A percentile compares a stretch with the other conserved stretches of the same genome.
Conservation (phyloP, 1,140 invertebrate genomes). For the Megalonaias nervosa region DNA sequence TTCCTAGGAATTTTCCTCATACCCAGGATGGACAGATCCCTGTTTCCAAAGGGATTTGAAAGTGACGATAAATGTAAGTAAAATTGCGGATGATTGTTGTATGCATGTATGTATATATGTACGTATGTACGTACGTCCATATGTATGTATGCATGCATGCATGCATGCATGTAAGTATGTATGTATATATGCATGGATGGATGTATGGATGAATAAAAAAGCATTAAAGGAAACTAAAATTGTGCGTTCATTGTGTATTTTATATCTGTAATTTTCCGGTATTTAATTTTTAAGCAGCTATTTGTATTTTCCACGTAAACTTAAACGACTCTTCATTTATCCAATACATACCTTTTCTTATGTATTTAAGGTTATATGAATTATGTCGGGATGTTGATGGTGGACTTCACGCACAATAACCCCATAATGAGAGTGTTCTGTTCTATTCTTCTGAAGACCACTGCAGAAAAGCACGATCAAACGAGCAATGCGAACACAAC, state of each 20-base stretch:
- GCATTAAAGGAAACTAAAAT: too few species aligned
- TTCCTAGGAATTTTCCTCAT: slow-evolving; percentile 41
- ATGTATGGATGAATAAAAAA: too few species aligned
- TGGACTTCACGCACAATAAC: slow-evolving; percentile 48
- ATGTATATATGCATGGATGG: too few species aligned
- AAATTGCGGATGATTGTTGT: neutral
- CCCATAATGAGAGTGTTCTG: slow-evolving; percentile 40
- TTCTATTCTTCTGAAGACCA: slow-evolving; percentile 5
- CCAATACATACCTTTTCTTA: neutral
- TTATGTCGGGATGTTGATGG: slow-evolving; percentile 43
- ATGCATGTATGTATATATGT: neutral
- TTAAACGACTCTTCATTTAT: too few species aligned
- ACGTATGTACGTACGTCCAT: slow-evolving; percentile 1
- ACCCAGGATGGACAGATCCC: slow-evolving; percentile 37
- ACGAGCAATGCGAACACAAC: too few species aligned
- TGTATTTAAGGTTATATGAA: slow-evolving; percentile 32
- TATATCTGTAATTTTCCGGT: too few species aligned
- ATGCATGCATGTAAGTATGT: too few species aligned
- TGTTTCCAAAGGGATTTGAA: slow-evolving; percentile 38
- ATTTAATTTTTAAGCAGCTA: too few species aligned
- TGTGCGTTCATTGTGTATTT: too few species aligned
- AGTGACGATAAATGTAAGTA: slow-evolving; percentile 42
- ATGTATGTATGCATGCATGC: too few species aligned
- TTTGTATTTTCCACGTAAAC: too few species aligned
- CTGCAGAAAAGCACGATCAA: neutral